Base-by-base conservation (phyloP, 2,888 invertebrate species). In the Holacanthella duospinosa region DNA sequence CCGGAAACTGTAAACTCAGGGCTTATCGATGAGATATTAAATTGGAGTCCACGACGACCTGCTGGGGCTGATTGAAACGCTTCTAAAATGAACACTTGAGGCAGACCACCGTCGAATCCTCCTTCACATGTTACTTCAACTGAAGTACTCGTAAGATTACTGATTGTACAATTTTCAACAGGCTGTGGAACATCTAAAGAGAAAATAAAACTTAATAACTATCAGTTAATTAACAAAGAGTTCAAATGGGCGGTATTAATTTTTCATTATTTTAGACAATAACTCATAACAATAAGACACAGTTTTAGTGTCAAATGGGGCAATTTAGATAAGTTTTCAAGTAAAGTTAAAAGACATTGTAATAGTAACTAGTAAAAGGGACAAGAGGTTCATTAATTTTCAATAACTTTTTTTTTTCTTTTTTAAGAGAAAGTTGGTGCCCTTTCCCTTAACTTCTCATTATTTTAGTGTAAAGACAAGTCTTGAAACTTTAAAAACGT, bases 91-190 rank as follows among this genome's bases (percentile, higher is more conserved):
- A 92, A 92, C 77, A 83, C 83, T 80, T 92, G 91, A 65, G 90
- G 89, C 74, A 92, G 83, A 69, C 92, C 92, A 65, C 92, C 92
- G 80, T 92, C 91, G 79, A 90, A 91, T 72, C 89, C 89, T 27
- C 89, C 81, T 75, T 86, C 83, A 77, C 92, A 92, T 74, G 85
- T 84, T 71, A 91, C 87, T 74, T 88, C 87, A 73, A 88, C 87
- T 66, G 88, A 87, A 74, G 86, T 87, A 74, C 86, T 85, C 21
- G 91, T 91, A 77, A 88, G 88, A 79, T 92, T 92, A 77, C 86
- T 86, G 72, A 90, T 80, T 61, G 87, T 84, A 79, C 92, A 92
- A 80, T 92, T 92, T 67, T 86, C 85, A 59, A 91, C 89, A 61
- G 88, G 83, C 77, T 87, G 89, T 44, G 92, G 92, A 76, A 88